These are phyloP conservation scores for Caloenas nicobarica DNA, from an alignment of 2,113 vertebrate genomes.

Conservation along the genomic window DNA sequence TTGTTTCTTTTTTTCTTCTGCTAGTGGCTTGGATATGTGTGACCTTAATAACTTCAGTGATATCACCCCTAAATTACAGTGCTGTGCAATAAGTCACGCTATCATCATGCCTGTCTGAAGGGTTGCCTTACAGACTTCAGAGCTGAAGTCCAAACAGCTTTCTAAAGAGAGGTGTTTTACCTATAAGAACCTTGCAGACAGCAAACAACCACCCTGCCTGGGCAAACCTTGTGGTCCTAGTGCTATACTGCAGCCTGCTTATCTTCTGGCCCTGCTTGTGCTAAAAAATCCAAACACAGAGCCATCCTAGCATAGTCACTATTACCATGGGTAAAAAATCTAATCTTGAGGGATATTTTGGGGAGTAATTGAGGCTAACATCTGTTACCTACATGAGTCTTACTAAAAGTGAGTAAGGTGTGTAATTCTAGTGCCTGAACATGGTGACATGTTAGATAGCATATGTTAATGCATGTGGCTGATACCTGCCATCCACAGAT, in stretches of 20 bases:
- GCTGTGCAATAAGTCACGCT: neutral
- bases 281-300: neutral
- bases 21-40: neutral
- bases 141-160: neutral
- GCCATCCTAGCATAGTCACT: neutral
- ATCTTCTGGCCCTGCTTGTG: neutral
- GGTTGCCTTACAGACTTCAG: neutral
- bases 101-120: neutral
- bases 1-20: neutral
- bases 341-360: neutral
- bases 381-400: neutral
- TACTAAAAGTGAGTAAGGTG: neutral
- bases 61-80: neutral
- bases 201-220: neutral
- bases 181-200: neutral
- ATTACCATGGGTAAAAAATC: neutral
- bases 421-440: neutral
- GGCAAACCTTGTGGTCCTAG: neutral
- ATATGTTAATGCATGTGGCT: fast-evolving
- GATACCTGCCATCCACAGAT: neutral
- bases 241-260: neutral
- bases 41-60: neutral
- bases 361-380: neutral
- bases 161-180: neutral
- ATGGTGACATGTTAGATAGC: neutral